Percentiles rank a stretch among this genome's conserved stretches.
phyloP scores from a whole-genome alignment of 2,113 vertebrate genomes.

The Brachypodius melanocephalos region DNA sequence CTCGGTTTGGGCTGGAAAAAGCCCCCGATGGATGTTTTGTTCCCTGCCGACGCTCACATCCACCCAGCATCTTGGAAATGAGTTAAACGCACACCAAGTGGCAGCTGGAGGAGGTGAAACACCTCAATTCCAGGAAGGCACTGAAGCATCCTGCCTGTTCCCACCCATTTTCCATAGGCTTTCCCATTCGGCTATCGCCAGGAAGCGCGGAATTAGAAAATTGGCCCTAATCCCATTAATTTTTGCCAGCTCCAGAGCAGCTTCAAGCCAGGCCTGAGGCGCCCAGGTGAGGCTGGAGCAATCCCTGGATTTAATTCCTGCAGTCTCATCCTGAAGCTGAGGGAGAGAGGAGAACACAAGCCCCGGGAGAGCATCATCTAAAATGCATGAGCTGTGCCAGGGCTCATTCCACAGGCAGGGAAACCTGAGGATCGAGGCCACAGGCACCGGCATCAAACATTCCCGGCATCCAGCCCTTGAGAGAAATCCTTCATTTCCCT shows the following conservation, averaged over 20 bases:
- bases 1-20: neutral
- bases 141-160: neutral
- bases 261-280: neutral
- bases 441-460: neutral
- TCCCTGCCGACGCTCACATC: neutral
- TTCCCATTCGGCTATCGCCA: neutral
- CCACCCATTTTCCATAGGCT: neutral
- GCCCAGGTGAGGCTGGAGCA: neutral
- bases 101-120: neutral
- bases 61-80: neutral
- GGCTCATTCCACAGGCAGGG: neutral
- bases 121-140: neutral
- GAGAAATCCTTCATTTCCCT: neutral
- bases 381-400: neutral
- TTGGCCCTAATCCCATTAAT: accelerated
- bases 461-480: neutral
- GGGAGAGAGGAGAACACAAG: neutral
- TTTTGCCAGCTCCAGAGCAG: neutral
- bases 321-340: neutral
- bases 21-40: neutral
- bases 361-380: neutral
- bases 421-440: neutral
- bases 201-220: neutral
- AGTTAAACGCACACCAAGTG: neutral
- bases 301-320: neutral